Base-by-base conservation (phyloP, 2,797 vertebrate species). In the Synaphobranchus kaupii region DNA sequence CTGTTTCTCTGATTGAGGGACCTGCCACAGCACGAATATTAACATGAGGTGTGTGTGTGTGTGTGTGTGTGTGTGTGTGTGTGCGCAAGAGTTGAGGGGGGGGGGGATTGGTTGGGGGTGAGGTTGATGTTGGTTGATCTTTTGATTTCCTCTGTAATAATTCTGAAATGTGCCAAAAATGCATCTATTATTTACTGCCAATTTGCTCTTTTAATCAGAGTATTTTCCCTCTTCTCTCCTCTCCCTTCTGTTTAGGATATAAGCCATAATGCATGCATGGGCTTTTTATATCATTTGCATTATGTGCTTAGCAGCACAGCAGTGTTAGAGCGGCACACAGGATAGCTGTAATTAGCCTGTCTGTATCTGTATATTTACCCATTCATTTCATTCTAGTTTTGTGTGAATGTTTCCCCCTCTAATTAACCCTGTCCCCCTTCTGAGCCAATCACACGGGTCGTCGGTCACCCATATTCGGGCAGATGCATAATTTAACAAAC, bases 151-250 rank as follows among this genome's bases (percentile, higher is more conserved):
- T 92, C 92, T 93, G 93, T 93, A 93, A 93, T 92, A 94, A 93
- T 94, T 95, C 94, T 94, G 91, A 95, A 94, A 95, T 94, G 93
- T 94, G 94, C 94, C 95, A 95, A 94, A 95, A 94, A 93, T 91
- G 92, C 93, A 96, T 95, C 94, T 94, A 96, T 95, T 95, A 95
- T 96, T 96, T 94, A 95, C 93, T 95, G 94, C 94, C 95, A 95
- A 95, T 96, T 95, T 96, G 95, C 94, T 94, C 93, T 93, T 94
- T 94, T 94, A 93, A 94, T 92, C 91, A 83, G 34, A 91, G 89
- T 88, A 86, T 86, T 89, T 28, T 83, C 88, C 89, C 88, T 88
- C 88, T 86, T 68, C 1, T 66, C 89, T 91, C 47, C 83, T 86
- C 56, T 58, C 88, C 86, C 85, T 89, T 93, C 90, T 91, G 89